Evolutionary conservation across 2,113 vertebrate genomes (phyloP), one percentile per base, ranked within the genome.

Genomic region (Eulacestoma nigropectus): DNA sequence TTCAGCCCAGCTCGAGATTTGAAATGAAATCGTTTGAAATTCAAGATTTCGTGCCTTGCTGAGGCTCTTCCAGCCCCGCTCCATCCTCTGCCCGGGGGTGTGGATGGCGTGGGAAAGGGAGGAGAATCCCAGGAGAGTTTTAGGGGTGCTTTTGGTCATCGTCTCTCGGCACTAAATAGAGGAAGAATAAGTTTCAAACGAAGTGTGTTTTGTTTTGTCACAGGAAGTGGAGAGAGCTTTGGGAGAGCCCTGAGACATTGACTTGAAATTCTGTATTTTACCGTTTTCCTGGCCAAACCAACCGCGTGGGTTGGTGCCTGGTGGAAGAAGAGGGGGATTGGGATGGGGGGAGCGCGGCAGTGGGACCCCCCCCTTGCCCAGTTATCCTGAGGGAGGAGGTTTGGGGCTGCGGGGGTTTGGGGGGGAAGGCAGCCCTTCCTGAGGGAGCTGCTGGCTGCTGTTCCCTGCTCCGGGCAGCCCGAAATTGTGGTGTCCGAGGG

Each of bases 151-250:
- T 90, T 84, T 59, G 92, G 77, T 69, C 92, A 84, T 80, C 33
- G 7, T 46, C 94, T 90, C 87, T 91, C 7, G 8, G 53, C 3
- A 11, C 82, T 42, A 46, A 87, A 93, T 93, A 93, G 86, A 95
- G 92, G 93, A 91, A 97, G 96, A 96, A 83, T 92, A 57, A 57
- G 84, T 91, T 94, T 96, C 81, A 80, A 89, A 35, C 35, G 56
- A 81, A 79, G 90, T 56, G 7, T 93, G 89, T 84, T 94, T 93
- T 92, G 95, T 93, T 96, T 86, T 92, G 94, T 91, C 92, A 97
- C 84, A 95, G 95, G 84, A 97, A 96, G 89, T 97, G 93, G 89
- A 95, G 90, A 89, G 77, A 41, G 72, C 92, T 49, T 83, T 85
- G 88, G 91, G 92, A 96, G 90, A 95, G 63, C 79, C 73, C 69